A percentile compares a stretch with the other conserved stretches of the same genome.
phyloP scores from a whole-genome alignment of 2,113 vertebrate species.

The Limanda limanda region DNA sequence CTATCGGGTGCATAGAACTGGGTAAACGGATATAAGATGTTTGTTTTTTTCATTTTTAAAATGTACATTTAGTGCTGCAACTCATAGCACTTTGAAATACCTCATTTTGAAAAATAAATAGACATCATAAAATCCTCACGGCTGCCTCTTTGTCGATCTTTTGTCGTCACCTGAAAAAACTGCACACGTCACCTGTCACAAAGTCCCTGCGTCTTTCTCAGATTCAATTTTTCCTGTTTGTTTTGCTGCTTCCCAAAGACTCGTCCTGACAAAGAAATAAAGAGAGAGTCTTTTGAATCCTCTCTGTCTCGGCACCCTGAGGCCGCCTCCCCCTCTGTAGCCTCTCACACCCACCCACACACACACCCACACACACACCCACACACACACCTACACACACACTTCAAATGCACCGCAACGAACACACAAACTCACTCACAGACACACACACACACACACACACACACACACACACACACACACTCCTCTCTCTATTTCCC shows the following conservation, averaged over 20 bases:
- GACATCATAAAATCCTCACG: constrained; percentile 78
- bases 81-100: constrained; percentile 99
- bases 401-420: constrained; percentile 59
- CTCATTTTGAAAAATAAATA: constrained; percentile 99
- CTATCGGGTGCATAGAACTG: constrained; percentile 99
- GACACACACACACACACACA: constrained; percentile 29
- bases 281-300: constrained; percentile 70
- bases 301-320: constrained; percentile 73
- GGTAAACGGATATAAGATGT: constrained; percentile 94
- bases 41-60: constrained; percentile 83
- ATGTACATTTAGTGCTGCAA: constrained; percentile 99
- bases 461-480: constrained; percentile 43
- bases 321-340: constrained; percentile 67
- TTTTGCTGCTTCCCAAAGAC: constrained; percentile 47
- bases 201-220: constrained; percentile 39
- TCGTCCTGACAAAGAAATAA: constrained; percentile 75
- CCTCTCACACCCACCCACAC: constrained; percentile 78
- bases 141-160: not conserved
- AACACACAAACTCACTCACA: constrained; percentile 60
- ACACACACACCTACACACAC: constrained; percentile 51
- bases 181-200: constrained; percentile 43
- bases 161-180: constrained; percentile 4
- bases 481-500: constrained; percentile 53
- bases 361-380: constrained; percentile 59
- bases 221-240: constrained; percentile 44